phyloP scores from a whole-genome alignment of 2,113 vertebrate species.

The Podarcis cretensis region DNA sequence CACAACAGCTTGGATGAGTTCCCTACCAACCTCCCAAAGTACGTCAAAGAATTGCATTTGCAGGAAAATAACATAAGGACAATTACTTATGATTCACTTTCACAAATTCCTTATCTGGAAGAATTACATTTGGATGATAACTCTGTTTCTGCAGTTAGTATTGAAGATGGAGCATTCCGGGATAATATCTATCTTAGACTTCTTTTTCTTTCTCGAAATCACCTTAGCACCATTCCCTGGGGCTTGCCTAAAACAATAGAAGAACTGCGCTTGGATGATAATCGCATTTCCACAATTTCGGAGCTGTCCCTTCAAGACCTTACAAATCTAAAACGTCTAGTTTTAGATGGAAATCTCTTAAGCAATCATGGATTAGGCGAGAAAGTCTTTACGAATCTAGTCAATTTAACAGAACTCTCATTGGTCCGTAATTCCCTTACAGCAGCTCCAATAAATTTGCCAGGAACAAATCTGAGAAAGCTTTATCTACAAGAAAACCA shows the following conservation, averaged over 20 bases:
- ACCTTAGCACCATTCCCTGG: conserved; percentile 95
- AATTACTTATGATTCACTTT: conserved; percentile 94
- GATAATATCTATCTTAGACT: conserved; percentile 94
- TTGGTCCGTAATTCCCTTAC: conserved; percentile 94
- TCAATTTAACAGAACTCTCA: conserved; percentile 96
- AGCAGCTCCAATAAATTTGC: conserved; percentile 91
- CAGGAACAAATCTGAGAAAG: conserved; percentile 91
- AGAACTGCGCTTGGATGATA: conserved; percentile 97
- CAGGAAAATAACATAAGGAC: conserved; percentile 99
- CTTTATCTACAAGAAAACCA: conserved; percentile 99
- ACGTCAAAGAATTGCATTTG: conserved; percentile 95
- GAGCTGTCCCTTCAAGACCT: conserved; percentile 96
- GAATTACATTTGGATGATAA: conserved; percentile 99
- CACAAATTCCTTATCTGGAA: conserved; percentile 95
- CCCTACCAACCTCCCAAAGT: conserved; percentile 94
- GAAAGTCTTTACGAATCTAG: conserved; percentile 93
- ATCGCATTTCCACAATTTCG: conserved; percentile 97
- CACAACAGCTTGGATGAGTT: conserved; percentile 99
- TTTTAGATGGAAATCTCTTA: conserved; percentile 96
- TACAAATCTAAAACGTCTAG: conserved; percentile 95
- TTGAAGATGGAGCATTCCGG: conserved; percentile 96
- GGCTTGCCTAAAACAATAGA: conserved; percentile 97
- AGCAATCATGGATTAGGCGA: conserved; percentile 95
- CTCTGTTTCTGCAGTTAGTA: conserved; percentile 96
- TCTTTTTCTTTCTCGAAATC: conserved; percentile 97